Evolutionary conservation across 2,797 vertebrate species (phyloP), one percentile per base, ranked within the genome.

Genomic region (Sarcoramphus papa): DNA sequence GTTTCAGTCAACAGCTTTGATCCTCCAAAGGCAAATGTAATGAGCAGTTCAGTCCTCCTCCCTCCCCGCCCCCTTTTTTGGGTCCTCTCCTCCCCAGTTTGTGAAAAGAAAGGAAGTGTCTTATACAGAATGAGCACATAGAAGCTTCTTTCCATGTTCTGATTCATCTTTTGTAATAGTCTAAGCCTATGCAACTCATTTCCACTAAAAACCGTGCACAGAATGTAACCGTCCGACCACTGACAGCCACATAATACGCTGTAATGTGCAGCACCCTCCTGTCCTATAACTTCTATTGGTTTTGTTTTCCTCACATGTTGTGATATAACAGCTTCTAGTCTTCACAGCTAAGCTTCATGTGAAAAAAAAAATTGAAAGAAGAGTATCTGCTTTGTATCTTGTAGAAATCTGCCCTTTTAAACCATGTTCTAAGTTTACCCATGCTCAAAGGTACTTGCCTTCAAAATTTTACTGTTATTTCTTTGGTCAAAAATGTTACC

Each of bases 361-460:
- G 7, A 62, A 80, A 6, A 68, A 53, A 63, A 68, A 50, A 50
- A 56, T 2, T 24, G 13, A 30, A 80, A 63, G 9, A 76, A 65
- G 6, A 13, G 10, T 25, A 50, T 33, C 37, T 51, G 10, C 22
- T 62, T 40, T 57, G 9, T 23, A 23, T 50, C 57, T 51, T 75
- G 25, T 17, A 57, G 33, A 79, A 54, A 82, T 15, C 23, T 51
- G 22, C 10, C 15, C 15, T 50, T 82, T 67, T 37, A 86, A 74
- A 48, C 25, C 13, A 47, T 0, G 0, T 74, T 74, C 15, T 50
- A 45, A 35, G 9, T 33, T 70, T 9, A 48, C 10, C 8, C 6
- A 2, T 45, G 13, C 35, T 63, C 45, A 78, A 47, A 80, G 14
- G 2, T 63, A 35, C 14, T 57, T 56, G 12, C 9, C n/a, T 62